Evolutionary conservation across 2,888 invertebrate species (phyloP), one percentile per base, ranked within the genome.

Genomic region (Subacronicta megacephala): DNA sequence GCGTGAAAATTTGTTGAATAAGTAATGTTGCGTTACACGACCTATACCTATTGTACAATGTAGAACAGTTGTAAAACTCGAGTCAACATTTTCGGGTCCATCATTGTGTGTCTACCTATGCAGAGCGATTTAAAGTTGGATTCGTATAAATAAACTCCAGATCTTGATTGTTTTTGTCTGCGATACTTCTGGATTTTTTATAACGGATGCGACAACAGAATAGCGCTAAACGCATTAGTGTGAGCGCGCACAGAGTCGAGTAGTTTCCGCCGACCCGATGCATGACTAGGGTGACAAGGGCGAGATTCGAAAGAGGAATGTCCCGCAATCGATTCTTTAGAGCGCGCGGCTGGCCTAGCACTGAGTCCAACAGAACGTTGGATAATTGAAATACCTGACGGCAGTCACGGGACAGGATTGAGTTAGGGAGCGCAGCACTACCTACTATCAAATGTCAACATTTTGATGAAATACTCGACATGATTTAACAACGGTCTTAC

Each of bases 361-460:
- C 69, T 65, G 77, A 67, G 67, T 59, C 70, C 62, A 58, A 72
- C 66, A 66, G 81, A 76, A 73, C 78, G 72, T 53, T 74, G 79
- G 85, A 88, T 87, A 87, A 88, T 88, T 88, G 87, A 83, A 88
- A 88, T 88, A 85, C 85, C 87, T 84, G 75, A 73, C 72, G 75
- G 74, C 54, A 71, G 67, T 53, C 72, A 71, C 74, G 64, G 65
- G 73, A 70, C 78, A 75, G 75, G 78, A 80, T 78, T 78, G 72
- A 77, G 71, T 72, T 69, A 57, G 55, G 55, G 62, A 67, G 70
- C 59, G 31, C 63, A 68, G 69, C 66, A 69, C 61, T 65, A 75
- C 66, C 61, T 65, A 75, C 66, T 71, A 77, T 77, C 78, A 56
- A 77, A 78, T 67, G 76, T 77, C 78, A 82, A 82, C 81, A 80